Evolutionary conservation across 2,113 vertebrate genomes (phyloP).

Genomic region (Seriola rivoliana): DNA sequence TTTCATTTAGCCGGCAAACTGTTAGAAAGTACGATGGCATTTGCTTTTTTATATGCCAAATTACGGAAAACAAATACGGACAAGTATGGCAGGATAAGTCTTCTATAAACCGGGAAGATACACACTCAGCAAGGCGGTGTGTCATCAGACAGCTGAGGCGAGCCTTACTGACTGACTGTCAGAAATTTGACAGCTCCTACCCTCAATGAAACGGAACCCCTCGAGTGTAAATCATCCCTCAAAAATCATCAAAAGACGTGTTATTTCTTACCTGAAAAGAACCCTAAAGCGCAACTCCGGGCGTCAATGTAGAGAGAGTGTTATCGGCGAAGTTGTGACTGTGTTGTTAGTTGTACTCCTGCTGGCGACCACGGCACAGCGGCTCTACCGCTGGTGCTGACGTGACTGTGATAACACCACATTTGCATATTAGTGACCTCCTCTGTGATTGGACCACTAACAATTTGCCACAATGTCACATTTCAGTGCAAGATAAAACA

Average conservation of each 20-base stretch:
- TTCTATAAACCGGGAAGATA: slow-evolving; percentile 25
- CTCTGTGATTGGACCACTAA: slow-evolving; percentile 80
- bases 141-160: slow-evolving; percentile 77
- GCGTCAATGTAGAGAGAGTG: slow-evolving; percentile 38
- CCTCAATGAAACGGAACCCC: slow-evolving; percentile 50
- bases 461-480: slow-evolving; percentile 20
- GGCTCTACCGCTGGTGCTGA: slow-evolving; percentile 81
- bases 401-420: slow-evolving; percentile 79
- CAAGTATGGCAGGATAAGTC: slow-evolving; percentile 51
- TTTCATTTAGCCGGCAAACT: slow-evolving; percentile 23
- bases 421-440: slow-evolving; percentile 84
- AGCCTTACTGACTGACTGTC: slow-evolving; percentile 62
- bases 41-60: background rate
- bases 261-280: slow-evolving; percentile 77
- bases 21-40: background rate
- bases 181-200: slow-evolving; percentile 77
- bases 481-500: background rate
- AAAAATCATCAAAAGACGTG: background rate
- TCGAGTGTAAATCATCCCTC: background rate
- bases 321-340: slow-evolving; percentile 79
- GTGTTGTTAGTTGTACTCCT: slow-evolving; percentile 81
- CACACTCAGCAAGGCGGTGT: slow-evolving; percentile 51
- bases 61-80: background rate
- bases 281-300: slow-evolving; percentile 38
- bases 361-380: slow-evolving; percentile 83